phyloP scores from a whole-genome alignment of 2,888 invertebrate genomes.

The Nephrotoma appendiculata region DNA sequence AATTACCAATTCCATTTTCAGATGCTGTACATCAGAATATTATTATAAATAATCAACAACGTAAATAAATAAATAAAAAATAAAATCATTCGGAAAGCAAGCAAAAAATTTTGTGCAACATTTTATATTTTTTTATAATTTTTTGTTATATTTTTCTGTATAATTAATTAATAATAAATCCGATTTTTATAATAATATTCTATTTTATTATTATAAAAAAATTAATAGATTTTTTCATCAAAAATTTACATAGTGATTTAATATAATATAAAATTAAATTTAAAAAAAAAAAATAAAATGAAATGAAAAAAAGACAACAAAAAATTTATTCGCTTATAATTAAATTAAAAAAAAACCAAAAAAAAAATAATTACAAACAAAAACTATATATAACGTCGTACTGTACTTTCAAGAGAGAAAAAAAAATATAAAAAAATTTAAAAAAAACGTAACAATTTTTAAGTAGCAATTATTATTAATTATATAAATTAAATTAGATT shows the following conservation, averaged over 20 bases:
- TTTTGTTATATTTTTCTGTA: not conserved
- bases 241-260: not conserved
- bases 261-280: not conserved
- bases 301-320: not conserved
- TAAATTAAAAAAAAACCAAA: not conserved
- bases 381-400: not conserved
- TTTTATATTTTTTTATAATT: not conserved
- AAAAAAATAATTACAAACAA: not conserved
- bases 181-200: not conserved
- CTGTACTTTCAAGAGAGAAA: not conserved
- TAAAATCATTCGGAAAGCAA: not conserved
- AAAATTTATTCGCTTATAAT: not conserved
- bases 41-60: not conserved
- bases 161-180: not conserved
- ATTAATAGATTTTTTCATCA: not conserved
- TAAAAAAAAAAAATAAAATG: not conserved
- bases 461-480: not conserved
- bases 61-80: not conserved
- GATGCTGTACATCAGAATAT: slow-evolving; percentile 3
- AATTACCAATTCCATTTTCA: not conserved
- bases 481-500: not conserved
- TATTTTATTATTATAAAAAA: not conserved
- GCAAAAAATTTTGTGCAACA: not conserved
- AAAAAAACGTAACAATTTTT: not conserved
- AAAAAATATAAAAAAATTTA: not conserved